Percentiles rank a stretch among this genome's conserved stretches.
These are phyloP conservation scores for Drosophila incognita DNA, from an alignment of 2,888 invertebrate genomes.

Conservation along the genomic window DNA sequence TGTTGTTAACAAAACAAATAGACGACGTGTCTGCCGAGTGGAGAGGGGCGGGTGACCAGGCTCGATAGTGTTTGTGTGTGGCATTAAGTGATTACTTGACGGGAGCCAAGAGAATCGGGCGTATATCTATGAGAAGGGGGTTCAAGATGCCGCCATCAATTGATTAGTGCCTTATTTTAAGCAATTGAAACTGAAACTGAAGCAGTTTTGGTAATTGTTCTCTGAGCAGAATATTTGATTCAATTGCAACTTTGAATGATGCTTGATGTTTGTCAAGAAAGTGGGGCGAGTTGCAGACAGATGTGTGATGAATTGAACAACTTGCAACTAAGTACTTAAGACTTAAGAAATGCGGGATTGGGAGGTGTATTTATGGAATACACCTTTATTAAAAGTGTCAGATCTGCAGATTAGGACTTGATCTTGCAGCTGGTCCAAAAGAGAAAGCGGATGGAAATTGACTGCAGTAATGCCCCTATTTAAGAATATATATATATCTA, in stretches of 20 bases:
- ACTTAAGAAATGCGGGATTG: constrained; percentile 5
- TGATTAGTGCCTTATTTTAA: constrained; percentile 70
- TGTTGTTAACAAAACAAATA: constrained; percentile 78
- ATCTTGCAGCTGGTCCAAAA: neutral
- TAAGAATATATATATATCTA: neutral
- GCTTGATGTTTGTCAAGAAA: neutral
- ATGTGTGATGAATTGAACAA: constrained; percentile 39
- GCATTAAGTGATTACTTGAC: constrained; percentile 68
- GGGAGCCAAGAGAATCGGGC: constrained; percentile 2
- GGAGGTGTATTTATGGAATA: neutral
- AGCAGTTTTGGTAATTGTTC: constrained; percentile 52
- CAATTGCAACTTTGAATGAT: constrained; percentile 39
- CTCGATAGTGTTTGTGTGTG: constrained; percentile 38
- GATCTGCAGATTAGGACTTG: neutral
- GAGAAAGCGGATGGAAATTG: no score
- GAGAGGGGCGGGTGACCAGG: neutral
- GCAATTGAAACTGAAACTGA: constrained; percentile 19
- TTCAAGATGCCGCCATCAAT: constrained; percentile 53
- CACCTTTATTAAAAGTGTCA: neutral
- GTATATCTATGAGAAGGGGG: constrained; percentile 9
- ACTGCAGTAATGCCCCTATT: neutral
- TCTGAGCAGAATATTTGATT: constrained; percentile 28
- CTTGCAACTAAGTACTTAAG: constrained; percentile 44
- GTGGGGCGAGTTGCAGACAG: neutral
- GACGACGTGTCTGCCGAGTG: constrained; percentile 33